Evolutionary conservation across 2,888 invertebrate species (phyloP).

Genomic region (Dexiosoma caninum): DNA sequence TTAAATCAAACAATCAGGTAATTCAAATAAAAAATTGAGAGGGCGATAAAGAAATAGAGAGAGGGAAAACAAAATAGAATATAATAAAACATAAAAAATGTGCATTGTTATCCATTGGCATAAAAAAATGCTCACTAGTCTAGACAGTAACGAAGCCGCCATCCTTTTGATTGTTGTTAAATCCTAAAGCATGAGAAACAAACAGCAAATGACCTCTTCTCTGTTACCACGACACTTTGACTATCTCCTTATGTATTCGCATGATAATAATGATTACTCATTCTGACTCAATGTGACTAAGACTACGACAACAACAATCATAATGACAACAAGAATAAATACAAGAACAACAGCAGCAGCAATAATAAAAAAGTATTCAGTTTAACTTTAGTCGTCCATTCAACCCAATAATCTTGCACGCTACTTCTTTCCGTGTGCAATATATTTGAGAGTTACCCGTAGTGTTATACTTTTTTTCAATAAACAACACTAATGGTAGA

Average conservation of each 20-base stretch:
- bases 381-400: constrained; percentile 73
- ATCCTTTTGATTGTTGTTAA: constrained; percentile 58
- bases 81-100: constrained; percentile 46
- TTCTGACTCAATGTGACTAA: constrained; percentile 62
- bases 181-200: constrained; percentile 60
- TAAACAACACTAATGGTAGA: constrained; percentile 48
- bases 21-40: constrained; percentile 49
- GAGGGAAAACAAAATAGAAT: constrained; percentile 44
- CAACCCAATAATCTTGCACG: constrained; percentile 69
- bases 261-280: constrained; percentile 63
- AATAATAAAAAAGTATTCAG: constrained; percentile 49
- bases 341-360: constrained; percentile 21
- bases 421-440: constrained; percentile 60
- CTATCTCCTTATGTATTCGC: constrained; percentile 60
- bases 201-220: constrained; percentile 64
- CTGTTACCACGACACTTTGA: constrained; percentile 62
- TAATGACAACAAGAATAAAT: constrained; percentile 58
- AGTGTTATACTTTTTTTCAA: constrained; percentile 54
- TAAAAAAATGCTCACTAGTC: constrained; percentile 60
- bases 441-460: constrained; percentile 50
- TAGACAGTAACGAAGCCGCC: constrained; percentile 63
- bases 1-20: constrained; percentile 63
- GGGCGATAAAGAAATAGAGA: not conserved
- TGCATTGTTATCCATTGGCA: constrained; percentile 62
- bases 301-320: constrained; percentile 62